A percentile compares a stretch with the other conserved stretches of the same genome.
Conservation (phyloP, 2,888 invertebrate genomes). For the Palloptera scutellata region DNA sequence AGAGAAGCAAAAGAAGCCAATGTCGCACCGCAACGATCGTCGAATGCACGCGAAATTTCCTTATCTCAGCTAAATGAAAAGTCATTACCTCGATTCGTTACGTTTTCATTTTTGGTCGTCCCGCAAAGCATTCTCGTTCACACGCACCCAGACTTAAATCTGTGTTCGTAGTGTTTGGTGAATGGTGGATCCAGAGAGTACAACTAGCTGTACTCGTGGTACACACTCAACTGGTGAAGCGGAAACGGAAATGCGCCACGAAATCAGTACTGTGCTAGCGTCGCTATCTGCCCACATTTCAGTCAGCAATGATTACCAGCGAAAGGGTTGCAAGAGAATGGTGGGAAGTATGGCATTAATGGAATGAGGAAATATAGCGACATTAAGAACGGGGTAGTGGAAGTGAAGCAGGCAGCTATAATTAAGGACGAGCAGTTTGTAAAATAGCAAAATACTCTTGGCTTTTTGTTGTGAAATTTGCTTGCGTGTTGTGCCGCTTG, state of each 20-base stretch:
- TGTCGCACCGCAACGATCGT: conserved; percentile 16
- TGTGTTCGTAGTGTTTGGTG: neutral
- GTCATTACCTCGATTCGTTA: conserved; percentile 54
- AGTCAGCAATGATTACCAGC: neutral
- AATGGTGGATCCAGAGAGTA: too few relatives aligned
- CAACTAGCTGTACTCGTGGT: too few relatives aligned
- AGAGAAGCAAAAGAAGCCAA: conserved; percentile 1
- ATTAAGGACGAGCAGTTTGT: conserved; percentile 27
- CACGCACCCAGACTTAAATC: neutral
- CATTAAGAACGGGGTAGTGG: neutral
- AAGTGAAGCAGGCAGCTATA: conserved; percentile 18
- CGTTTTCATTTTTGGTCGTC: conserved; percentile 10
- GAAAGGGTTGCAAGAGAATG: neutral
- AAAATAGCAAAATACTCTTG: too few relatives aligned
- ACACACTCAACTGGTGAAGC: conserved; percentile 12
- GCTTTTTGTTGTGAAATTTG: too few relatives aligned
- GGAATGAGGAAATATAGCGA: too few relatives aligned
- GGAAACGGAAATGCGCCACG: conserved; percentile 25
- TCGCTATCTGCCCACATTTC: neutral
- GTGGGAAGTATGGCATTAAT: neutral
- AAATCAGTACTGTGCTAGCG: conserved; percentile 7
- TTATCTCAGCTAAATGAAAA: conserved; percentile 57
- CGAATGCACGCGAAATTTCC: conserved; percentile 38
- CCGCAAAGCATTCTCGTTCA: neutral
- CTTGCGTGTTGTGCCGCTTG: too few relatives aligned